A percentile compares a stretch with the other conserved stretches of the same genome.
Evolutionary conservation across 2,888 invertebrate genomes (phyloP).

Genomic region (Listrodromus nycthemerus): DNA sequence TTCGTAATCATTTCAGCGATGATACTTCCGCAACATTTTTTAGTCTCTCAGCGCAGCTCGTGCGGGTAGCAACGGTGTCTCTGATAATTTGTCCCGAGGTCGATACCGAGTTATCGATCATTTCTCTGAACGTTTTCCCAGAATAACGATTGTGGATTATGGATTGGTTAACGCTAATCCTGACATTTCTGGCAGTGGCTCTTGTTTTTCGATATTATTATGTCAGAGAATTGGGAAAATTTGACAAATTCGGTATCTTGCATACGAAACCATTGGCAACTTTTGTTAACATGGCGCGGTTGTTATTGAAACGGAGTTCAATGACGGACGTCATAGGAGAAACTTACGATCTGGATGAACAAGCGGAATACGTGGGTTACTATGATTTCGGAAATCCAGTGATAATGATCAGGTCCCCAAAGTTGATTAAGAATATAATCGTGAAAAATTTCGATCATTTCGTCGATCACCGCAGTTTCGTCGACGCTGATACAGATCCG

Average conservation of each 20-base stretch:
- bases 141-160: neutral
- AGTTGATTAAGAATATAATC: neutral
- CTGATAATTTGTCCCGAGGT: too few relatives aligned
- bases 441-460: slow-evolving; percentile 30
- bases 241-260: slow-evolving; percentile 57
- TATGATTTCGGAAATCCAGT: neutral
- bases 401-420: neutral
- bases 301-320: neutral
- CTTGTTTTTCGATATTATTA: slow-evolving; percentile 50
- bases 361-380: slow-evolving; percentile 2
- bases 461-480: too few relatives aligned
- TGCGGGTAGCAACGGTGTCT: too few relatives aligned
- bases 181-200: neutral
- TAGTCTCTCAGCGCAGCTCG: too few relatives aligned
- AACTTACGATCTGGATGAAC: neutral
- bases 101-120: too few relatives aligned
- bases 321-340: neutral
- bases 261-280: neutral
- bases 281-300: neutral
- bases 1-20: too few relatives aligned
- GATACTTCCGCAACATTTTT: too few relatives aligned
- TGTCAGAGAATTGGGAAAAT: slow-evolving; percentile 22
- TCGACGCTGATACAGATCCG: too few relatives aligned
- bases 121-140: too few relatives aligned
- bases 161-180: slow-evolving; percentile 6